Base-by-base conservation (phyloP, 2,113 vertebrate genomes). In the Hyperoodon ampullatus region DNA sequence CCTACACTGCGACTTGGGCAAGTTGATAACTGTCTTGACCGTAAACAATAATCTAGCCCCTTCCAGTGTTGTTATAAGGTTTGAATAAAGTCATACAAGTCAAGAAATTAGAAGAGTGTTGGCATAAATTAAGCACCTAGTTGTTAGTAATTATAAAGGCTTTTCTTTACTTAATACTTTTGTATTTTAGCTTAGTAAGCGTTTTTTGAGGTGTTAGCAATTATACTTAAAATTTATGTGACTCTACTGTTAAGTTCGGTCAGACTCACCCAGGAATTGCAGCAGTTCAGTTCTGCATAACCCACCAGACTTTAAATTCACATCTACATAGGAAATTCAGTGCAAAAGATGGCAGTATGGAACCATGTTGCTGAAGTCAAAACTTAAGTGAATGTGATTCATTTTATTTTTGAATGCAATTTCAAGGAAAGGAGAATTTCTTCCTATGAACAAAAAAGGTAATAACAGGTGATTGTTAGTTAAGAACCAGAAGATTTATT, bases 381-480 rank as follows among this genome's bases (percentile, higher is more conserved):
- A 53, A 58, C 47, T 50, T 91, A 21, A 61, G 18, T 35, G 44
- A 70, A 50, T 53, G 10, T 42, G 55, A 47, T 39, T 33, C 35
- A 42, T 19, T 71, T 90, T 65, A 42, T 85, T 58, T 94, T 93
- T 44, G 53, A 78, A 65, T 58, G n/a, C 26, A 33, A 14, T 61
- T 89, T 95, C 89, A 83, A 80, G 15, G 24, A 66, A 94, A 92
- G 50, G 60, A 90, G 42, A 90, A 68, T 70, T 90, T 80, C 15
- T 42, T 88, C 89, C 39, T 28, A 18, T 86, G 65, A 97, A 39
- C n/a, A 28, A 72, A 70, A 95, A 77, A 12, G 2, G 7, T 88
- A 55, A 58, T 39, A 47, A 35, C 30, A 66, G 55, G n/a, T 15
- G 82, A n/a, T 28, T 90, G 19, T 84, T 90, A 47, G 21, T 72